A percentile compares a stretch with the other conserved stretches of the same genome.
These are phyloP conservation scores for Arctia plantaginis DNA, from an alignment of 2,888 invertebrate genomes.

Conservation along the genomic window DNA sequence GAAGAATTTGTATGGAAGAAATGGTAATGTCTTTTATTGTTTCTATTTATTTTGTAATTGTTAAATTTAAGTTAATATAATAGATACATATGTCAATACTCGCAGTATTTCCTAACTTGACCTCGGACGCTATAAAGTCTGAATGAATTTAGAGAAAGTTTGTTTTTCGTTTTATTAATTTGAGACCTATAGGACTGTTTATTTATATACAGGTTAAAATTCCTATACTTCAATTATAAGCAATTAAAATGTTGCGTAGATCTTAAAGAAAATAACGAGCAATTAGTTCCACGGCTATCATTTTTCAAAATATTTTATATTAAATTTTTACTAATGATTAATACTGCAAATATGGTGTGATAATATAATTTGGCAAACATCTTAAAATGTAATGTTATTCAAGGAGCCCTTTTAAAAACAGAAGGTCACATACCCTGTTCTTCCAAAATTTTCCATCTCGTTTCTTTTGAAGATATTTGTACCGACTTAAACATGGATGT, in stretches of 20 bases:
- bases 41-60: conserved; percentile 19
- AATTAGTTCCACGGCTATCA: not conserved
- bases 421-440: not conserved
- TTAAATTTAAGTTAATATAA: conserved; percentile 6
- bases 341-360: not conserved
- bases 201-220: not conserved
- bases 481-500: conserved; percentile 18
- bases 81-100: no score
- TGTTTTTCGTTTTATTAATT: conserved; percentile 38
- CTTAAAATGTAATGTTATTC: not conserved
- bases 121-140: conserved; percentile 20
- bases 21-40: conserved; percentile 58
- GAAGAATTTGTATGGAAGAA: conserved; percentile 57
- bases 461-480: not conserved
- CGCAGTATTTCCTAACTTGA: not conserved
- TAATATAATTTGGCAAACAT: not conserved
- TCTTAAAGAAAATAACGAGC: not conserved
- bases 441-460: not conserved
- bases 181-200: conserved; percentile 4
- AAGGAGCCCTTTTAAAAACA: not conserved
- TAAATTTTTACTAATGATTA: not conserved
- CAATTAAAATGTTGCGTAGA: not conserved
- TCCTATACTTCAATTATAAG: not conserved
- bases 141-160: not conserved
- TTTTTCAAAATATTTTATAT: not conserved